Percentiles rank a stretch among this genome's conserved stretches.
phyloP scores from a whole-genome alignment of 2,797 vertebrate species.

The Danionella dracula region DNA sequence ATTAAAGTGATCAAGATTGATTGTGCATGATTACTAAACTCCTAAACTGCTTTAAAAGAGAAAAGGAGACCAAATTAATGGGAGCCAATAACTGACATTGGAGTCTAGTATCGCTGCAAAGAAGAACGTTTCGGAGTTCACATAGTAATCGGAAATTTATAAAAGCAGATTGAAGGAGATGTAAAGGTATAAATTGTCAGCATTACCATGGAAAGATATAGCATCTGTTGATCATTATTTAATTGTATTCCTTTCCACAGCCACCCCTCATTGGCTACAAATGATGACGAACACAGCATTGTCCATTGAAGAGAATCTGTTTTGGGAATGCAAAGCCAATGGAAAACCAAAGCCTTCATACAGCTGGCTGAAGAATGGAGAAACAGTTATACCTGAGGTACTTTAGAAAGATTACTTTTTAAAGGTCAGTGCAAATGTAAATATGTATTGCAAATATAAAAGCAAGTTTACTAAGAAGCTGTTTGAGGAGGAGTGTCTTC shows the following conservation, averaged over 20 bases:
- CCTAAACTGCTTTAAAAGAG: too few relatives aligned
- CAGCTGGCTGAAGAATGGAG: conserved; percentile 88
- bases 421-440: conserved; percentile 19
- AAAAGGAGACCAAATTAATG: too few relatives aligned
- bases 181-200: too few relatives aligned
- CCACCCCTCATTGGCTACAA: conserved; percentile 91
- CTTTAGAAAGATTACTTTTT: background rate
- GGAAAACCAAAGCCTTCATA: conserved; percentile 92
- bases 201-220: too few relatives aligned
- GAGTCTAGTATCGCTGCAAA: too few relatives aligned
- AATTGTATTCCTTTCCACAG: conserved; percentile 61
- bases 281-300: conserved; percentile 73
- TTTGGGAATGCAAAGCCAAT: conserved; percentile 88
- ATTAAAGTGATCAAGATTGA: too few relatives aligned
- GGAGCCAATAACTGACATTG: too few relatives aligned
- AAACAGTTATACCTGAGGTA: conserved; percentile 79
- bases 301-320: conserved; percentile 81
- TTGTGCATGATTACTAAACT: too few relatives aligned
- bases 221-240: background rate
- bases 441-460: conserved; percentile 7
- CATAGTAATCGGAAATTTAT: too few relatives aligned
- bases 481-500: conserved; percentile 4
- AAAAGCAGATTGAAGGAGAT: too few relatives aligned
- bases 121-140: too few relatives aligned
- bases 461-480: background rate